phyloP scores from a whole-genome alignment of 2,888 invertebrate species.

The Acanthococcus lagerstroemiae region DNA sequence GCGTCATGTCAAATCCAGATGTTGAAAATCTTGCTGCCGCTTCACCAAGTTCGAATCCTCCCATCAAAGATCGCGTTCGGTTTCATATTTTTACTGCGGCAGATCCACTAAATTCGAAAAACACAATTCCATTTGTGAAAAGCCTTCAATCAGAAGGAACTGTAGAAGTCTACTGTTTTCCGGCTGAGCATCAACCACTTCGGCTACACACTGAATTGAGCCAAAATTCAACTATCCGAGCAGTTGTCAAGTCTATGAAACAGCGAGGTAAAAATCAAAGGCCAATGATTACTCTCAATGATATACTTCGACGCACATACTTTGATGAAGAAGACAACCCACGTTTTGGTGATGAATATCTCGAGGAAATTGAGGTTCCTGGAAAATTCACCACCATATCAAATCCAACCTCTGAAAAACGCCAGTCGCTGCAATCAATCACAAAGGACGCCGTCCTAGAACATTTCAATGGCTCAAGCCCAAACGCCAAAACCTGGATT shows the following conservation, averaged over 20 bases:
- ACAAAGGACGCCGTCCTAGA: neutral
- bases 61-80: too few species aligned
- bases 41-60: too few species aligned
- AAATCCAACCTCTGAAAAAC: neutral
- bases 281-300: neutral
- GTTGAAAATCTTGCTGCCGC: too few species aligned
- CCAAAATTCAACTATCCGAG: too few species aligned
- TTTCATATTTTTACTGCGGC: neutral
- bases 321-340: neutral
- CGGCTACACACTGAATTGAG: too few species aligned
- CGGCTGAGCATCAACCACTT: neutral
- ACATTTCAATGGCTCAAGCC: neutral
- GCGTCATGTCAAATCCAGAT: too few species aligned
- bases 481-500: slow-evolving; percentile 8
- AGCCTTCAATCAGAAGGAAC: neutral
- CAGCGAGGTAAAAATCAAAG: neutral
- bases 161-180: neutral
- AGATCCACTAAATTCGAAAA: neutral
- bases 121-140: neutral
- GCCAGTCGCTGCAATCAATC: slow-evolving; percentile 1
- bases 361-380: neutral
- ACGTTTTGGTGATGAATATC: neutral
- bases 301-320: neutral
- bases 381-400: neutral
- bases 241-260: neutral